Evolutionary conservation across 2,888 invertebrate genomes (phyloP), one percentile per base, ranked within the genome.

Genomic region (Spisula subtruncata): DNA sequence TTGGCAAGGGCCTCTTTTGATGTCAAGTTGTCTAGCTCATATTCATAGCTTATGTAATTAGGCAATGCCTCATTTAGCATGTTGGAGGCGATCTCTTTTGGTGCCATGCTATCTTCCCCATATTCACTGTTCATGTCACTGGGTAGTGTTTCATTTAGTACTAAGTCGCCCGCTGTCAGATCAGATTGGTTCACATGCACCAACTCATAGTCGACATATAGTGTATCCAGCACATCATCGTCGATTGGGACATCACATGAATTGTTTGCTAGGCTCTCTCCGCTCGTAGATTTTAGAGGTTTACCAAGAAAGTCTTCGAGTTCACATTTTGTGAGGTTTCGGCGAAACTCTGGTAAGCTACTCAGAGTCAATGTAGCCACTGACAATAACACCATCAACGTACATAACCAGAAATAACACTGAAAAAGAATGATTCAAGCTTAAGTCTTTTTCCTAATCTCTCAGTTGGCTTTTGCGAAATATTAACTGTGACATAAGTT

Each of bases 351-450:
- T 0, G 93, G 89, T 35, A 93, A 86, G 4, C 92, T 92, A 71
- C 93, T 93, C 20, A 93, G 89, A 0, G 93, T 89, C n/a, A 93
- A 85, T 0, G 92, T 90, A 16, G 92, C 35, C 1, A 93, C 92
- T 0, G 91, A 90, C 25, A 93, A 48, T 1, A 93, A 41, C 16
- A 93, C 93, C 88, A 93, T 89, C 10, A 88, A 20, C 14, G 91
- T 90, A 35, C 92, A 93, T 12, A 93, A 16, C 41, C 85, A 85
- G 60, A 93, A 92, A 80, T 92, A 93, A 0, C 85, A 29, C 93
- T 93, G 89, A 35, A 88, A 89, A 41, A 41, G 8, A 5, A 8
- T 41, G 2, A 5, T 41, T 8, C 2, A 2, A 41, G 2, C 8
- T 41, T 41, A 41, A 41, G 41, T 41, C 41, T n/a, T n/a, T n/a